Evolutionary conservation across 2,888 invertebrate genomes (phyloP).

Genomic region (Leucoptera coffeella): DNA sequence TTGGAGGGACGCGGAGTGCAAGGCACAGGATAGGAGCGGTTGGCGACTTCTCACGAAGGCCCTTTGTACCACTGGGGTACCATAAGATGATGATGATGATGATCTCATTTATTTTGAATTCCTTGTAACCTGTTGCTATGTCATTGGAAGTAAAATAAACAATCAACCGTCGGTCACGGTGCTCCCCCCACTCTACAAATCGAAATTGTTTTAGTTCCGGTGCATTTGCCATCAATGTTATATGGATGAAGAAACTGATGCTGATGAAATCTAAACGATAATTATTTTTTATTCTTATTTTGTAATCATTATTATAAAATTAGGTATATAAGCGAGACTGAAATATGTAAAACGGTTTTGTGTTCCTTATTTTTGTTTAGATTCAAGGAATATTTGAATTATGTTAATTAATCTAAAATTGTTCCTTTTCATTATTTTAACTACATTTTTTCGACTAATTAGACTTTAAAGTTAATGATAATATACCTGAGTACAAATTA

Average conservation of each 20-base stretch:
- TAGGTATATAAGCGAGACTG: neutral
- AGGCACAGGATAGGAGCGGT: no score
- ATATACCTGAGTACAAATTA: neutral
- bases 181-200: slow-evolving; percentile 5
- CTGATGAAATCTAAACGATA: neutral
- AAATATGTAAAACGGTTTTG: neutral
- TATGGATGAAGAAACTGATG: neutral
- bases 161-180: slow-evolving; percentile 3
- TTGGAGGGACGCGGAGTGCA: no score
- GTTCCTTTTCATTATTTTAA: neutral
- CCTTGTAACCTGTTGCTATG: slow-evolving; percentile 7
- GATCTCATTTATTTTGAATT: slow-evolving; percentile 6
- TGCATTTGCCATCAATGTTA: slow-evolving; percentile 6
- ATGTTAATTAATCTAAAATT: neutral
- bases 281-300: neutral
- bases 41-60: no score
- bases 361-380: neutral
- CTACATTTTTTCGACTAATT: neutral
- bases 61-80: no score
- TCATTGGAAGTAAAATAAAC: slow-evolving; percentile 5
- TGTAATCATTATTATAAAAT: neutral
- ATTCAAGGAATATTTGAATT: neutral
- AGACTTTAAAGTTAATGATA: neutral
- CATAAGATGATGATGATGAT: no score
- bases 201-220: slow-evolving; percentile 5